A percentile compares a stretch with the other conserved stretches of the same genome.
phyloP scores from a whole-genome alignment of 2,797 vertebrate species.

The Chromis chromis region DNA sequence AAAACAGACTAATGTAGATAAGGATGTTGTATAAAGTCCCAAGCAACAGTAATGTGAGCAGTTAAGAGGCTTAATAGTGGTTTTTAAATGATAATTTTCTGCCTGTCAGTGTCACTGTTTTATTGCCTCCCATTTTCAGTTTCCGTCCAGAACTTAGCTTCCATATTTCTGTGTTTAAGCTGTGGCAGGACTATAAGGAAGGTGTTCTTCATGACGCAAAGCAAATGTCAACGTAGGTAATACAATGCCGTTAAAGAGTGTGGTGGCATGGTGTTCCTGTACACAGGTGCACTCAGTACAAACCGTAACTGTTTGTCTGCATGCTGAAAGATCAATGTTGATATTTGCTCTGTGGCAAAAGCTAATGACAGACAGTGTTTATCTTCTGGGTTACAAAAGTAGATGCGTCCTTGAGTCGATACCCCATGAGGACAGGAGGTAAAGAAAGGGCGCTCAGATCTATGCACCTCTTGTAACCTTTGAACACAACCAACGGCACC shows the following conservation, averaged over 20 bases:
- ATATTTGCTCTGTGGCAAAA: conserved; percentile 58
- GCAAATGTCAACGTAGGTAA: conserved; percentile 1
- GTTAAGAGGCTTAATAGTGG: background rate
- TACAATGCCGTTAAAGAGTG: background rate
- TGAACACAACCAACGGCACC: background rate
- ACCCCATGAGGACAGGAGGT: conserved; percentile 8
- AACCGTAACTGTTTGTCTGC: conserved; percentile 30
- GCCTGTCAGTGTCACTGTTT: background rate
- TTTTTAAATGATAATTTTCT: background rate
- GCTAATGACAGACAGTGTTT: conserved; percentile 52
- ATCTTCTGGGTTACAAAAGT: conserved; percentile 58
- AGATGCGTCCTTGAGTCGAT: conserved; percentile 46
- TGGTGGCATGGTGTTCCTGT: background rate
- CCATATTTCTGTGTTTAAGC: background rate
- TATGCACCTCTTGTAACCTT: conserved; percentile 6
- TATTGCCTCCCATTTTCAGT: background rate
- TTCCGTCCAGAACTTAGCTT: background rate
- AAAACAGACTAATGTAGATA: background rate
- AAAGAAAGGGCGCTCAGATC: background rate
- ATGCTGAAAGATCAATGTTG: conserved; percentile 45
- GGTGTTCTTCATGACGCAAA: background rate
- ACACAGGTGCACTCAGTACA: conserved; percentile 39
- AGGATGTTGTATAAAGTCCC: background rate
- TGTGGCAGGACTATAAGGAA: background rate
- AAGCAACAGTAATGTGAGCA: conserved; percentile 4